A percentile compares a stretch with the other conserved stretches of the same genome.
phyloP scores from a whole-genome alignment of 2,888 invertebrate species.

The Cryptosula pallasiana region DNA sequence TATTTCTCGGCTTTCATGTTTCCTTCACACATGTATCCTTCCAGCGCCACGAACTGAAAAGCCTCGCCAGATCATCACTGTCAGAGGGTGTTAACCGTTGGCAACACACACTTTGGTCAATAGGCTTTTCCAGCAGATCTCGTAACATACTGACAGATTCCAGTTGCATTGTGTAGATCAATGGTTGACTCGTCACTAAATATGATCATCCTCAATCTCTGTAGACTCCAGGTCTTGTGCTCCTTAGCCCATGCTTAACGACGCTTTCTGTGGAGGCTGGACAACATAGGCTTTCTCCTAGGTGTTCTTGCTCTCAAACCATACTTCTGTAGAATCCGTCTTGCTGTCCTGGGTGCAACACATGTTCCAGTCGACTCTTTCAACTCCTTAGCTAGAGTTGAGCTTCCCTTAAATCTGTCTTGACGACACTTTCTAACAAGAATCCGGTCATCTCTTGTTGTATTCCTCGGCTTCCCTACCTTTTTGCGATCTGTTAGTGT shows the following conservation, averaged over 20 bases:
- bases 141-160: not conserved
- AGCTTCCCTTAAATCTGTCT: not conserved
- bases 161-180: not conserved
- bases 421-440: not conserved
- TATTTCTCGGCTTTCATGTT: not conserved
- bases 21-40: not conserved
- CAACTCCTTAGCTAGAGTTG: not conserved
- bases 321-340: not conserved
- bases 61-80: conserved; percentile 12
- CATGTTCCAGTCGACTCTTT: not conserved
- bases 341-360: not conserved
- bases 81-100: not conserved
- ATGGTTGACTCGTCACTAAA: not conserved
- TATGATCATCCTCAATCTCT: not conserved
- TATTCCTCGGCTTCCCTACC: not conserved
- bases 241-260: not conserved
- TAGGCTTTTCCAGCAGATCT: not conserved
- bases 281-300: not conserved
- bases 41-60: not conserved
- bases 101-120: not conserved
- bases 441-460: not conserved
- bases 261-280: not conserved
- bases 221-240: not conserved
- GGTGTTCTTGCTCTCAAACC: not conserved
- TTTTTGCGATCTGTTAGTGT: not conserved